Evolutionary conservation across 2,888 invertebrate species (phyloP).

Genomic region (Congeria kusceri): DNA sequence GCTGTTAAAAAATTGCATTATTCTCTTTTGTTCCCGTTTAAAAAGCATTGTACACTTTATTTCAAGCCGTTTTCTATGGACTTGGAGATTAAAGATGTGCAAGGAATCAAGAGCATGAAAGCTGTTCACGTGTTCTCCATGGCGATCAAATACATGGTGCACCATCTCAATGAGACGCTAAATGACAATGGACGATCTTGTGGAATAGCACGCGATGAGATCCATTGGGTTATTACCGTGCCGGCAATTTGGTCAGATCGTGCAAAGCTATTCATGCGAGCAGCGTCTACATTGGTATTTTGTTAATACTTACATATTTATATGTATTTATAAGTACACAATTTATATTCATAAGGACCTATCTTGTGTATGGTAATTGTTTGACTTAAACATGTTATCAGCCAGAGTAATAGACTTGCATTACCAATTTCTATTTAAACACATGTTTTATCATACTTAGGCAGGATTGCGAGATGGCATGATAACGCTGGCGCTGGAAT

Average conservation of each 20-base stretch:
- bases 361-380: not conserved
- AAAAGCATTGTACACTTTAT: too few relatives aligned
- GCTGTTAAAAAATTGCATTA: too few relatives aligned
- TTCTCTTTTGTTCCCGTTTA: too few relatives aligned
- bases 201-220: not conserved
- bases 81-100: too few relatives aligned
- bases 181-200: not conserved
- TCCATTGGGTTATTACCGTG: not conserved
- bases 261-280: not conserved
- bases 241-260: not conserved
- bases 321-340: too few relatives aligned
- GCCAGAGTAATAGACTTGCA: too few relatives aligned
- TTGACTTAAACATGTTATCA: not conserved
- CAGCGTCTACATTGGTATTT: not conserved
- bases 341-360: too few relatives aligned
- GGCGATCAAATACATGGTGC: not conserved
- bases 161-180: not conserved
- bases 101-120: not conserved
- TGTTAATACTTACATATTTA: too few relatives aligned
- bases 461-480: constrained; percentile 34
- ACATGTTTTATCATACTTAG: too few relatives aligned
- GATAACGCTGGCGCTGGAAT: constrained; percentile 28
- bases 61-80: too few relatives aligned
- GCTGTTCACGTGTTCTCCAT: not conserved
- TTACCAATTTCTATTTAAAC: too few relatives aligned